Conservation (phyloP, 2,113 vertebrate species). For the Lampris megalopsis region DNA sequence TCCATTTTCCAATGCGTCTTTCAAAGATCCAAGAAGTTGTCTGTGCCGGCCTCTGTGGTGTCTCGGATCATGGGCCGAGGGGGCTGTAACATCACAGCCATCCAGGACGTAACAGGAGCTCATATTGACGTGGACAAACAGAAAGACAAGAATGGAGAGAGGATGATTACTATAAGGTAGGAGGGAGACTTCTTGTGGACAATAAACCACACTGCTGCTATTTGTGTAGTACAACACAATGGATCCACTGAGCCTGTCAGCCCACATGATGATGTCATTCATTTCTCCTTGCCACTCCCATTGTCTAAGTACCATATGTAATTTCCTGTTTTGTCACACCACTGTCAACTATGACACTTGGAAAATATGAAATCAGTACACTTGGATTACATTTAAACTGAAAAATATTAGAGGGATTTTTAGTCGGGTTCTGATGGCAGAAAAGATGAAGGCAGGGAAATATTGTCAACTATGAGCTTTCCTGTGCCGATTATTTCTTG, state of each 20-base stretch:
- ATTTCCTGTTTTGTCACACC: not conserved
- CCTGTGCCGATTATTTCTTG: too few species aligned
- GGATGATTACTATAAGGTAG: conserved; percentile 99
- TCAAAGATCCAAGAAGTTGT: conserved; percentile 96
- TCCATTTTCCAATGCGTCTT: conserved; percentile 3
- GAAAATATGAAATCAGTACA: not conserved
- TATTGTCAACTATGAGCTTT: too few species aligned
- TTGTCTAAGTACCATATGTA: not conserved
- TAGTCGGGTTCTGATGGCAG: too few species aligned
- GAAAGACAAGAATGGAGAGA: conserved; percentile 99
- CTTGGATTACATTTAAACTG: too few species aligned
- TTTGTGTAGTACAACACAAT: not conserved
- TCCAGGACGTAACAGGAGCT: conserved; percentile 98
- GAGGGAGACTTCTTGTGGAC: conserved; percentile 39
- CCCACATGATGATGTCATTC: conserved; percentile 21
- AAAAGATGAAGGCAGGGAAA: too few species aligned
- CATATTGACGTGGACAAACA: conserved; percentile 99
- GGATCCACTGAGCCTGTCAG: not conserved
- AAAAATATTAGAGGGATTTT: too few species aligned
- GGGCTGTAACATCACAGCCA: conserved; percentile 98
- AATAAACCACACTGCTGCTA: not conserved
- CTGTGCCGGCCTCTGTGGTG: conserved; percentile 97
- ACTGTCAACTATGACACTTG: not conserved
- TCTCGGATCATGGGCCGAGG: conserved; percentile 99
- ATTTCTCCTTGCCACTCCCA: not conserved